phyloP scores from a whole-genome alignment of 2,113 vertebrate species.

The Mesembrinibis cayennensis region DNA sequence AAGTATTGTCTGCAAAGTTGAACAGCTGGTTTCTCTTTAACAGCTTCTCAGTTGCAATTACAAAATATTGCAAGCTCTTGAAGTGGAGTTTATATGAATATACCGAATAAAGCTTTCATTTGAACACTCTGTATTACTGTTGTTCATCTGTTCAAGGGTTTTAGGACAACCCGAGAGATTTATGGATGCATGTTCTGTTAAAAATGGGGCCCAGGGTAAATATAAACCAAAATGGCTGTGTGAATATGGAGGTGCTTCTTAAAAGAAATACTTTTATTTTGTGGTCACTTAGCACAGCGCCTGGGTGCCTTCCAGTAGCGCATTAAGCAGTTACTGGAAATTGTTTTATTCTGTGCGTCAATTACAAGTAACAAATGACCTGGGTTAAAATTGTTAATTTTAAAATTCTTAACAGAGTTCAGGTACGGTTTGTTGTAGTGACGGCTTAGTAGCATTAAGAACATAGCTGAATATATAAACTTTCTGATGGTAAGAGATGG shows the following conservation, averaged over 20 bases:
- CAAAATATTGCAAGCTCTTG: not conserved
- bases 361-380: not conserved
- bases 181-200: not conserved
- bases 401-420: conserved; percentile 70
- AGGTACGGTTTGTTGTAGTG: conserved; percentile 56
- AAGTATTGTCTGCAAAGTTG: not conserved
- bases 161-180: not conserved
- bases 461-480: not conserved
- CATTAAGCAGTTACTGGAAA: not conserved
- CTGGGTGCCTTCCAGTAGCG: not conserved
- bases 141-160: not conserved
- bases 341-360: not conserved
- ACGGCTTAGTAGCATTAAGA: conserved; percentile 63
- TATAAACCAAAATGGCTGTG: not conserved
- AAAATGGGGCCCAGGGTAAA: not conserved
- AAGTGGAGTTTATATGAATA: conserved; percentile 1
- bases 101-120: conserved; percentile 33
- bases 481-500: not conserved
- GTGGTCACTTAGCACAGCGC: not conserved
- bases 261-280: not conserved
- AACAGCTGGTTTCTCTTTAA: not conserved
- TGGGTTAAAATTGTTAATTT: not conserved
- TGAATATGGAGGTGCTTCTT: not conserved
- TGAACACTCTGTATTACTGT: rapidly evolving
- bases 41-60: not conserved